Conservation (phyloP, 2,888 invertebrate genomes). For the Euspilapteryx auroguttella region DNA sequence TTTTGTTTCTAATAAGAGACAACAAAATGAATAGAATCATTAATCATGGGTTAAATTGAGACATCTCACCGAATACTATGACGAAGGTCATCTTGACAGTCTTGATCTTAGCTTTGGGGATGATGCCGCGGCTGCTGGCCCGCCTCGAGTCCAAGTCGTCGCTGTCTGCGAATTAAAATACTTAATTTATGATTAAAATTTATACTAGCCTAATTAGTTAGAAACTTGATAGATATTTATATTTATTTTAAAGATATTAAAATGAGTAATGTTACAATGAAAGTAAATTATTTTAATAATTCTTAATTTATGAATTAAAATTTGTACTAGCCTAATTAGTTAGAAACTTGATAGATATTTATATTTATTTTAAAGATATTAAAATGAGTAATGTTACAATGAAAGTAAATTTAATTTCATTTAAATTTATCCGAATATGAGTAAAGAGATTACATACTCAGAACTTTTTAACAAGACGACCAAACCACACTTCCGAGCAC, state of each 20-base stretch:
- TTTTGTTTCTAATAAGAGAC: no score
- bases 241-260: neutral
- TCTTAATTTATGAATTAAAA: no score
- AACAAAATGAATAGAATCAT: no score
- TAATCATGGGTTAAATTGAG: no score
- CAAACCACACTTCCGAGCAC: no score
- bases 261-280: neutral
- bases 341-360: neutral
- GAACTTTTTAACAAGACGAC: no score
- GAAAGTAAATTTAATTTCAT: no score
- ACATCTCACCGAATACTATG: slow-evolving; percentile 83
- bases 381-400: neutral
- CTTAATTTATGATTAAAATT: neutral
- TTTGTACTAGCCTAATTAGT: no score
- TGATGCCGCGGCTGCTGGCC: slow-evolving; percentile 89
- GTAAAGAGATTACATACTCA: no score
- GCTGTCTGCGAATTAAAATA: slow-evolving; percentile 26
- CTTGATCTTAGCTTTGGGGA: slow-evolving; percentile 94
- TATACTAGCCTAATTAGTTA: neutral
- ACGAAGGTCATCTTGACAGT: slow-evolving; percentile 97
- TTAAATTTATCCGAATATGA: no score
- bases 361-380: neutral
- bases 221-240: neutral
- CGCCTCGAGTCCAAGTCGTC: slow-evolving; percentile 63
- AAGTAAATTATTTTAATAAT: no score